Conservation (phyloP, 2,888 invertebrate species). For the Synanthedon vespiformis region DNA sequence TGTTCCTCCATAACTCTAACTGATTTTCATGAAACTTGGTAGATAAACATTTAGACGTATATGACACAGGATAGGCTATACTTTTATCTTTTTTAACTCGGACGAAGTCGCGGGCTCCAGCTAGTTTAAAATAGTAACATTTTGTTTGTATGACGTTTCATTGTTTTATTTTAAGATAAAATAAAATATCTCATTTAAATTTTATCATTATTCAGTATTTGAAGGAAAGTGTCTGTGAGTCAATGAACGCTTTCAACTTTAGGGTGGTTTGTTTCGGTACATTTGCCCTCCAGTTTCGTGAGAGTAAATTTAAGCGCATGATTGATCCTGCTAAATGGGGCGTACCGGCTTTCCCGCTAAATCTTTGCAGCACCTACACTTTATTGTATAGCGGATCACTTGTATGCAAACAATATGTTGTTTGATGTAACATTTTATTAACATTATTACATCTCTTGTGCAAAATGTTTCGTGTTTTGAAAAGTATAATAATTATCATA, state of each 20-base stretch:
- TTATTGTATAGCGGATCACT: constrained; percentile 5
- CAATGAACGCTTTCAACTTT: constrained; percentile 15
- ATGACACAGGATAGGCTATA: no score
- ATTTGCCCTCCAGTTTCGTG: constrained; percentile 28
- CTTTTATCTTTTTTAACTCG: no score
- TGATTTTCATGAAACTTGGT: no score
- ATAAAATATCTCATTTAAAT: not conserved
- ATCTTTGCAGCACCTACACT: constrained; percentile 6
- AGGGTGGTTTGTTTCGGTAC: constrained; percentile 26
- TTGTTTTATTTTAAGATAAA: not conserved
- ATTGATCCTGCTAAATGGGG: constrained; percentile 37
- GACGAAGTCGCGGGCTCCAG: no score
- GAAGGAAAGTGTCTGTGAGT: not conserved
- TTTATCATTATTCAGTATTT: not conserved
- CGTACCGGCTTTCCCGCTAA: constrained; percentile 15
- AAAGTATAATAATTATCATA: no score
- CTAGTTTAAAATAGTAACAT: no score
- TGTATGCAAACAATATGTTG: constrained; percentile 1
- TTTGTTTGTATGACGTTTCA: not conserved
- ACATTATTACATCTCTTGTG: no score
- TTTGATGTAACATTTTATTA: not conserved
- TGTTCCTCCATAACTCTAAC: no score
- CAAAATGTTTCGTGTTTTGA: no score
- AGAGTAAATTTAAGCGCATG: constrained; percentile 25
- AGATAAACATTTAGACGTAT: no score